Percentiles rank a stretch among this genome's conserved stretches.
These are phyloP conservation scores for Oreotrochilus melanogaster DNA, from an alignment of 2,113 vertebrate species.

Conservation along the genomic window DNA sequence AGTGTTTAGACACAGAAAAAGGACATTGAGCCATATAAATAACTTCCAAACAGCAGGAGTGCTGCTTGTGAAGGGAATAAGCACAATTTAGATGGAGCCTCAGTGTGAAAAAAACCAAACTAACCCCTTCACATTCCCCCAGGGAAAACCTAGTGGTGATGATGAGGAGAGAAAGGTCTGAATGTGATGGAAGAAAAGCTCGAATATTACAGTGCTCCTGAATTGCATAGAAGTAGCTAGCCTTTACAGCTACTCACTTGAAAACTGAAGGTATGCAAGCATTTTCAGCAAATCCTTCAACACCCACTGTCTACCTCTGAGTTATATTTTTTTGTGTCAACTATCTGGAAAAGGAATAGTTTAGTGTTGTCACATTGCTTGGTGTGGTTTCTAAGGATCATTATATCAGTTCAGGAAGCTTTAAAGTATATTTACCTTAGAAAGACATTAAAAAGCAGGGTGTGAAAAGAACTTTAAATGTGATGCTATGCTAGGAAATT, in stretches of 20 bases:
- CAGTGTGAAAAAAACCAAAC: background rate
- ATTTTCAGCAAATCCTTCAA: background rate
- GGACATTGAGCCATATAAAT: background rate
- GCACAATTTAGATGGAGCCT: background rate
- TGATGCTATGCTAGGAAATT: background rate
- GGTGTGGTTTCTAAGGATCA: background rate
- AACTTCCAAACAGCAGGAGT: background rate
- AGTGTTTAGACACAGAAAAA: background rate
- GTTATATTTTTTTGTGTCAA: background rate
- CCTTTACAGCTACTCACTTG: background rate
- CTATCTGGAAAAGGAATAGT: background rate
- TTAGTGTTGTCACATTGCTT: background rate
- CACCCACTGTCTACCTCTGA: background rate
- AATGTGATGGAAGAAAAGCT: background rate
- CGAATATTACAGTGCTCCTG: background rate
- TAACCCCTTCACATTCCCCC: accelerated
- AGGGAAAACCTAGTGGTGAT: background rate
- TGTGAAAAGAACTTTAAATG: background rate
- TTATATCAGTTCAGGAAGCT: background rate
- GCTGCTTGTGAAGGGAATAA: background rate
- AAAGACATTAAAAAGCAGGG: background rate
- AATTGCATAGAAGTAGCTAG: background rate
- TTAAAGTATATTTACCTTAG: background rate
- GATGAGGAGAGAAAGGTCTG: background rate
- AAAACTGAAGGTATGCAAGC: background rate